A percentile compares a stretch with the other conserved stretches of the same genome.
These are phyloP conservation scores for Altica lythri DNA, from an alignment of 2,888 invertebrate genomes.

Conservation along the genomic window DNA sequence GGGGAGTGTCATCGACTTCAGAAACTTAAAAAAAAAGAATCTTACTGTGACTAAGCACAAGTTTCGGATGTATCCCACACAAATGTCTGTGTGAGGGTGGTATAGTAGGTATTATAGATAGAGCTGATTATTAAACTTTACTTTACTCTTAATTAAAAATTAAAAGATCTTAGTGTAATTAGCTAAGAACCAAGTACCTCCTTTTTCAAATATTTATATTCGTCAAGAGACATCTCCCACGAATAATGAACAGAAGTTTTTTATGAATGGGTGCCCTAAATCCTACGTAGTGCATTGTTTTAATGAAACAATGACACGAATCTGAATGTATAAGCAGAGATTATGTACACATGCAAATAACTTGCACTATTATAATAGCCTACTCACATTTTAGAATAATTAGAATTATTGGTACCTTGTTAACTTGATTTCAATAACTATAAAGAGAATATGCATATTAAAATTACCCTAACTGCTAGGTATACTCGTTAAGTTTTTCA, in stretches of 20 bases:
- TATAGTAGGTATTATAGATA: too few relatives aligned
- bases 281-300: slow-evolving; percentile 44
- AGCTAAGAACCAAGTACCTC: too few relatives aligned
- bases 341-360: slow-evolving; percentile 30
- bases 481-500: too few relatives aligned
- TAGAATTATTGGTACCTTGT: too few relatives aligned
- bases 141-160: too few relatives aligned
- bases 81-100: slow-evolving; percentile 3
- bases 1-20: slow-evolving; percentile 14
- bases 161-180: too few relatives aligned
- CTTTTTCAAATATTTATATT: slow-evolving; percentile 6
- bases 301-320: slow-evolving; percentile 45
- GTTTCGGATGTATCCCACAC: slow-evolving; percentile 2
- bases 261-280: slow-evolving; percentile 32
- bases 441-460: too few relatives aligned
- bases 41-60: slow-evolving; percentile 10
- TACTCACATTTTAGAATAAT: slow-evolving; percentile 18
- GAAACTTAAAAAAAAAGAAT: background rate
- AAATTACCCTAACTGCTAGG: too few relatives aligned
- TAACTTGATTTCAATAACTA: too few relatives aligned
- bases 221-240: slow-evolving; percentile 18
- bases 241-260: slow-evolving; percentile 18
- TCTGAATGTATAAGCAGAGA: slow-evolving; percentile 43
- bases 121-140: too few relatives aligned
- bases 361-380: slow-evolving; percentile 35